These are phyloP conservation scores for Muraenolepis orangiensis DNA, from an alignment of 2,797 vertebrate species.

Conservation along the genomic window DNA sequence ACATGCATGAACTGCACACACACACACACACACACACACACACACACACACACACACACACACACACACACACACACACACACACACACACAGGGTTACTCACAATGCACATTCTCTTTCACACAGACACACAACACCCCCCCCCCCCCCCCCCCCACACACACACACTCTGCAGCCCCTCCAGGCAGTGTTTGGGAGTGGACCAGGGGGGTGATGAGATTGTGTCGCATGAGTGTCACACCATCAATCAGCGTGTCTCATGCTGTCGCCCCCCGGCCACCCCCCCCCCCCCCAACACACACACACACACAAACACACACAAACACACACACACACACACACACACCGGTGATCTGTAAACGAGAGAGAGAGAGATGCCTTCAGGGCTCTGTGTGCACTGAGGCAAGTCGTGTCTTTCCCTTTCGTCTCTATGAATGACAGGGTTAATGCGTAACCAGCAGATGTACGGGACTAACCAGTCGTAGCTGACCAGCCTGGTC, in stretches of 20 bases:
- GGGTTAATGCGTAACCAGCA: constrained; percentile 20
- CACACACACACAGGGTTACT: no score
- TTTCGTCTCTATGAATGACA: constrained; percentile 25
- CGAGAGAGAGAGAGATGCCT: constrained; percentile 38
- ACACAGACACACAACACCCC: background rate
- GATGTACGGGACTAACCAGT: no score
- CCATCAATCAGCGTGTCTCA: constrained; percentile 71
- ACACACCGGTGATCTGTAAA: constrained; percentile 69
- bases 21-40: no score
- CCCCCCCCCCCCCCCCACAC: no score
- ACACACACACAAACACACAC: constrained; percentile 62
- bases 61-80: no score
- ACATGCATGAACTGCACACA: no score
- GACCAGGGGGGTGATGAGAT: constrained; percentile 8
- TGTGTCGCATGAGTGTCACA: constrained; percentile 53
- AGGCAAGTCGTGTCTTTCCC: constrained; percentile 17
- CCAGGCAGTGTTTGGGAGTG: constrained; percentile 13
- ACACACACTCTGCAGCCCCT: constrained; percentile 12
- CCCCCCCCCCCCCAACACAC: no score
- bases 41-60: no score
- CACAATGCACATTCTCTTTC: no score
- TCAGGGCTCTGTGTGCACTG: constrained; percentile 1
- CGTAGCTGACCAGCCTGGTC: no score
- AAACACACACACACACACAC: constrained; percentile 59
- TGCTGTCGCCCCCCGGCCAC: constrained; percentile 47